Percentiles rank a stretch among this genome's conserved stretches.
These are phyloP conservation scores for Galeopsomyia nigrocyanea DNA, from an alignment of 2,888 invertebrate species.

Conservation along the genomic window DNA sequence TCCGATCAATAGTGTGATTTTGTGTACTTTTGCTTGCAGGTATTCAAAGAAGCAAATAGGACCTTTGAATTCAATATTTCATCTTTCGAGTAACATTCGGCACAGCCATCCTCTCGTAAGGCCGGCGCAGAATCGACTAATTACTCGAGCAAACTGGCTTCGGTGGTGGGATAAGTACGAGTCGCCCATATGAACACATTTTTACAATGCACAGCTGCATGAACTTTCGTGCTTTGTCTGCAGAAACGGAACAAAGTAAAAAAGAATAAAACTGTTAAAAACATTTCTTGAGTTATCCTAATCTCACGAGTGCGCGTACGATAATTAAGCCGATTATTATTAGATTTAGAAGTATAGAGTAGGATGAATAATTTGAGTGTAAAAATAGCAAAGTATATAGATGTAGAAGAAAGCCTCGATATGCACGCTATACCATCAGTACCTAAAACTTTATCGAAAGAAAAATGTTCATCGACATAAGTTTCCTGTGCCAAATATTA, in stretches of 20 bases:
- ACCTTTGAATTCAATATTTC: too few relatives aligned
- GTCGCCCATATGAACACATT: background rate
- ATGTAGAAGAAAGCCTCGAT: too few relatives aligned
- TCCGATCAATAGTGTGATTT: too few relatives aligned
- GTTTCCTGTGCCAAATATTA: slow-evolving; percentile 49
- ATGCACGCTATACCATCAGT: too few relatives aligned
- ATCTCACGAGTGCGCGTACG: background rate
- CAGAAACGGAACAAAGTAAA: background rate
- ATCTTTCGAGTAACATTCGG: background rate
- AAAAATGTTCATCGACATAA: background rate
- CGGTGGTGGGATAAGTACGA: slow-evolving; percentile 29
- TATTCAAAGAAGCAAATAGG: too few relatives aligned
- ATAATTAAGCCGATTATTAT: too few relatives aligned
- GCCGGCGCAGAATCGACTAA: slow-evolving; percentile 33
- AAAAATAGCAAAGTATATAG: too few relatives aligned
- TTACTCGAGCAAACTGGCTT: slow-evolving; percentile 24
- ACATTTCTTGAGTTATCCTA: slow-evolving; percentile 15
- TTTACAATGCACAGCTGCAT: background rate
- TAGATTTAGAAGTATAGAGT: too few relatives aligned
- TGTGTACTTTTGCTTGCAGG: too few relatives aligned
- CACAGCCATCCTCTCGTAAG: slow-evolving; percentile 5
- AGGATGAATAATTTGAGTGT: too few relatives aligned
- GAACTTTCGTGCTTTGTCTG: background rate
- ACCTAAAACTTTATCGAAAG: too few relatives aligned
- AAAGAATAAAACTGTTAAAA: slow-evolving; percentile 25